These are phyloP conservation scores for Tachycineta bicolor DNA, from an alignment of 2,113 vertebrate genomes.

Conservation along the genomic window DNA sequence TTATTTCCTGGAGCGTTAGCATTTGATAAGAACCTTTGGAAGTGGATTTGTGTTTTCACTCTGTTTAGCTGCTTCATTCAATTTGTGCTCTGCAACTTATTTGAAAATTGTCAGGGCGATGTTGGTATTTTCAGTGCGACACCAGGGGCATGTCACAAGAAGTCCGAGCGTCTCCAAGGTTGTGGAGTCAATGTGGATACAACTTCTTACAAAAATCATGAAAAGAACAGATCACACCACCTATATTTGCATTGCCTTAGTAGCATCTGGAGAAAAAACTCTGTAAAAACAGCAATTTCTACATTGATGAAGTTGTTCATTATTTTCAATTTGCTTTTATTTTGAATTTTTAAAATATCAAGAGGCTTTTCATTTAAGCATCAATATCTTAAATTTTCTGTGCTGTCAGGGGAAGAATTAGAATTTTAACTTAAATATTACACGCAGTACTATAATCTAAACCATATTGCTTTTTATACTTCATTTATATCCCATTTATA, in stretches of 20 bases:
- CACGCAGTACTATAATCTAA: neutral
- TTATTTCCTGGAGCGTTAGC: neutral
- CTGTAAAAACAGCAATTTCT: neutral
- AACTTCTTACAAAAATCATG: neutral
- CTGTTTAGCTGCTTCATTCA: neutral
- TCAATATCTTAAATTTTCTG: neutral
- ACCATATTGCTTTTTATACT: neutral
- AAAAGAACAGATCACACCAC: neutral
- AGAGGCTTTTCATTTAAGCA: neutral
- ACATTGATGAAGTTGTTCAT: neutral
- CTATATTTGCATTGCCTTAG: neutral
- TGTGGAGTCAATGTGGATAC: neutral
- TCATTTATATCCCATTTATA: constrained; percentile 24
- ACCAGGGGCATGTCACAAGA: neutral
- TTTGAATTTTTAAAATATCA: neutral
- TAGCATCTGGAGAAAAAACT: neutral
- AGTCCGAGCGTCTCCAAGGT: neutral
- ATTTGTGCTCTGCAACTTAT: neutral
- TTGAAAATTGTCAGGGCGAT: neutral
- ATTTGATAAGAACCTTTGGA: neutral
- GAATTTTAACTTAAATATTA: neutral
- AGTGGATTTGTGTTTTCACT: neutral
- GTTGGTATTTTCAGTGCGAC: neutral
- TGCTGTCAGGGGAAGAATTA: neutral
- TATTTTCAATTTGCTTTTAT: neutral